Conservation (phyloP, 2,888 invertebrate genomes). For the Laspeyria flexula region DNA sequence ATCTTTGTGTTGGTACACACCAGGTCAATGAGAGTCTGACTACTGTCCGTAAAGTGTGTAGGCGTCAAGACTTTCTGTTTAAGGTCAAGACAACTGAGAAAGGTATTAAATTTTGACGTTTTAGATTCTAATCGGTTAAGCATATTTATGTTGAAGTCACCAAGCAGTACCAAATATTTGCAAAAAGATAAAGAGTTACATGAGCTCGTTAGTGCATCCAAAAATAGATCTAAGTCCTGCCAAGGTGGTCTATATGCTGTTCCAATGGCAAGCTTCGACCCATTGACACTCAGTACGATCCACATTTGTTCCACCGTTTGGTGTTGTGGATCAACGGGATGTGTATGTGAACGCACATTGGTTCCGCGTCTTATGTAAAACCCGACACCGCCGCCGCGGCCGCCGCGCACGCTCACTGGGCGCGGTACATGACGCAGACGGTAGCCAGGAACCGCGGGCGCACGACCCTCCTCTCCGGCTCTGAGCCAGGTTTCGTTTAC, state of each 20-base stretch:
- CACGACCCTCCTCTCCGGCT: not conserved
- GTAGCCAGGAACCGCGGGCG: not conserved
- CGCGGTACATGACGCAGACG: not conserved
- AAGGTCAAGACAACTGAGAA: no score
- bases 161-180: conserved; percentile 17
- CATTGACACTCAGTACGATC: not conserved
- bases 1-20: no score
- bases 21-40: no score
- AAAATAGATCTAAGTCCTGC: conserved; percentile 15
- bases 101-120: no score
- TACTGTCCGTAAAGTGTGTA: no score
- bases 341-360: not conserved
- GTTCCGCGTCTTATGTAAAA: not conserved
- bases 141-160: conserved; percentile 21
- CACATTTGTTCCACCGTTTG: not conserved
- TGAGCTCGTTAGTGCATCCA: conserved; percentile 13
- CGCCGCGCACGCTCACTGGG: not conserved
- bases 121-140: no score
- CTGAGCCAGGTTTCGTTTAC: conserved; percentile 4
- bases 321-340: not conserved
- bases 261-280: conserved; percentile 8
- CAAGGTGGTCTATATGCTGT: conserved; percentile 22
- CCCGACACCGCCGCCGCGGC: not conserved
- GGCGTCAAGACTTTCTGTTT: no score
- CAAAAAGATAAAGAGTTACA: conserved; percentile 1